These are phyloP conservation scores for Mormyrus proboscirostris DNA, from an alignment of 2,797 vertebrate species.

Conservation along the genomic window DNA sequence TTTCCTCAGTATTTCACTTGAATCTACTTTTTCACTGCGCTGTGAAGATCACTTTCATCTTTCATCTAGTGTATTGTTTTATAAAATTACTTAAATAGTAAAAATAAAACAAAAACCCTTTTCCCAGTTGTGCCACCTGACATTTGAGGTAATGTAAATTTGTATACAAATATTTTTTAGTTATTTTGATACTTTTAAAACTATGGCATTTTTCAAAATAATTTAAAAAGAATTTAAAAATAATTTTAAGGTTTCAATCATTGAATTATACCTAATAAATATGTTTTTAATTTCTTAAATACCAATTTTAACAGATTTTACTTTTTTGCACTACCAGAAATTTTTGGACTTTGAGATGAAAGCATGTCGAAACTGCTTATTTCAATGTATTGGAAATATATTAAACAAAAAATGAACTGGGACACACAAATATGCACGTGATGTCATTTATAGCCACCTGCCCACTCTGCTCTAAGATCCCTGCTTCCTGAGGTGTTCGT, in stretches of 20 bases:
- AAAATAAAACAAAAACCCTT: neutral
- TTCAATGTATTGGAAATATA: neutral
- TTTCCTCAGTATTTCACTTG: neutral
- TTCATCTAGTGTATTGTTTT: neutral
- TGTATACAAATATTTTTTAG: neutral
- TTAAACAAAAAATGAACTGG: neutral
- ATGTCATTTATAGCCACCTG: neutral
- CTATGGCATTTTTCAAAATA: neutral
- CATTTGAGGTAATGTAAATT: neutral
- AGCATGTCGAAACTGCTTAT: neutral
- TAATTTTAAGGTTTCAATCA: neutral
- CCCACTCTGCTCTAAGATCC: neutral
- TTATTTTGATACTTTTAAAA: neutral
- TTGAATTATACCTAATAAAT: neutral
- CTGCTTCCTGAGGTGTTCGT: neutral
- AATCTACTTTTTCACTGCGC: neutral
- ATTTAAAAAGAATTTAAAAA: neutral
- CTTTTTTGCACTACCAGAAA: neutral
- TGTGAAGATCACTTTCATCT: neutral
- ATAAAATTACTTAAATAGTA: neutral
- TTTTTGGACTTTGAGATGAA: neutral
- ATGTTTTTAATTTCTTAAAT: neutral
- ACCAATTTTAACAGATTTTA: neutral
- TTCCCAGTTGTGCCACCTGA: neutral
- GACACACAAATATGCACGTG: neutral